Percentiles rank a stretch among this genome's conserved stretches.
phyloP scores from a whole-genome alignment of 53 echinoderm and acorn worm species.

The Holothuria scabra region DNA sequence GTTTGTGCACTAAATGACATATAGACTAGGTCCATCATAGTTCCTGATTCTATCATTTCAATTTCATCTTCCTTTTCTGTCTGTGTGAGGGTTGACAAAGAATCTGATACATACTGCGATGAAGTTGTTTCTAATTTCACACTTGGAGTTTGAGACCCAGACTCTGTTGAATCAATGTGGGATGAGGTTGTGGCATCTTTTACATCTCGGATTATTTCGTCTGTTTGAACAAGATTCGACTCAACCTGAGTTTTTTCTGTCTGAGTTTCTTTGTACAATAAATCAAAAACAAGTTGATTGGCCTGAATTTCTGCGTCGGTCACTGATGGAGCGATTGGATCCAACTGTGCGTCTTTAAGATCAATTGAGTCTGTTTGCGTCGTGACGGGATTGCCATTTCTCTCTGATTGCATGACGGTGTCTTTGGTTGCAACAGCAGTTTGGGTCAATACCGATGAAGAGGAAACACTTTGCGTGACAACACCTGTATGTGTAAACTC shows the following conservation, averaged over 20 bases:
- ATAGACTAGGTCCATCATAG: slow-evolving; percentile 12
- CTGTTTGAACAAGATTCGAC: background rate
- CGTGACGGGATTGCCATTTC: background rate
- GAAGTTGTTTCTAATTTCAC: background rate
- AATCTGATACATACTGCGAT: background rate
- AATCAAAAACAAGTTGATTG: background rate
- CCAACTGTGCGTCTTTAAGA: slow-evolving; percentile 7
- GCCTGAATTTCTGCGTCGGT: slow-evolving; percentile 3
- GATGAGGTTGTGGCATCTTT: slow-evolving; percentile 18
- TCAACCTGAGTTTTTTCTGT: background rate
- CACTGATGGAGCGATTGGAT: background rate
- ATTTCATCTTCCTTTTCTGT: slow-evolving; percentile 11
- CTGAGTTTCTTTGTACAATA: background rate
- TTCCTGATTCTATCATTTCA: background rate
- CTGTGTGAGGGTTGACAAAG: slow-evolving; percentile 13
- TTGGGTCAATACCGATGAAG: background rate
- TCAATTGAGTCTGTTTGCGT: background rate
- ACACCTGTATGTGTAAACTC: background rate
- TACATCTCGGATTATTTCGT: background rate
- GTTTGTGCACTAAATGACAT: slow-evolving; percentile 2
- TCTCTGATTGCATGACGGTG: background rate
- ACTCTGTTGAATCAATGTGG: background rate
- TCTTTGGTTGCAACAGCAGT: background rate
- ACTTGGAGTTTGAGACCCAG: background rate
- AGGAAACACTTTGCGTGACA: background rate